phyloP scores from a whole-genome alignment of 2,888 invertebrate genomes.

The Drosophila yooni region DNA sequence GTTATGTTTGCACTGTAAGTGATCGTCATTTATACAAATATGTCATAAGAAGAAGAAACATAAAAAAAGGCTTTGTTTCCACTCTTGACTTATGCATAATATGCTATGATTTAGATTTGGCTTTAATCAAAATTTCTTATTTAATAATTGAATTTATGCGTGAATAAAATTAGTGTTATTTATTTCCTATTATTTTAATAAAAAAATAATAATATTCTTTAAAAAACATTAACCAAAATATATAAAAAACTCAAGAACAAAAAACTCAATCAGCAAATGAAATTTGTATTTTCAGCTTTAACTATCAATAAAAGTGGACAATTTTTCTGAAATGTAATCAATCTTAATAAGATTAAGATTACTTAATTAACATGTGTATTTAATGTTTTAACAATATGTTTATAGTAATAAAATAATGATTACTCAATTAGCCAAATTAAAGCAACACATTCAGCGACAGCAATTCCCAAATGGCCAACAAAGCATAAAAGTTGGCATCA shows the following conservation, averaged over 20 bases:
- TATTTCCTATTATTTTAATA: background rate
- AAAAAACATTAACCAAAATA: background rate
- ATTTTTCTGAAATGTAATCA: background rate
- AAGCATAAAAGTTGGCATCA: background rate
- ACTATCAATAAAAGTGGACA: background rate
- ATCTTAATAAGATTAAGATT: background rate
- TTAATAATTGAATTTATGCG: background rate
- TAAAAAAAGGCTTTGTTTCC: background rate
- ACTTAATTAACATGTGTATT: background rate
- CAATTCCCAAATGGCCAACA: background rate
- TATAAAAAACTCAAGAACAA: background rate
- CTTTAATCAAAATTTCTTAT: background rate
- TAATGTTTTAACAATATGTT: background rate
- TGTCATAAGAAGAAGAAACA: background rate
- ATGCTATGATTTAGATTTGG: background rate
- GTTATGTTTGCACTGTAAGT: background rate
- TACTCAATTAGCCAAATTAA: slow-evolving; percentile 19
- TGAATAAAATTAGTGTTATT: background rate
- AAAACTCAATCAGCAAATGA: too few relatives aligned
- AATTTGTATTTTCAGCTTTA: too few relatives aligned
- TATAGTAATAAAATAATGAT: background rate
- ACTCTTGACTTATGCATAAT: background rate
- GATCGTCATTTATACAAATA: background rate
- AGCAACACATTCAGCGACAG: slow-evolving; percentile 4
- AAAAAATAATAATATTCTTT: background rate